A percentile compares a stretch with the other conserved stretches of the same genome.
These are phyloP conservation scores for Garra rufa DNA, from an alignment of 2,113 vertebrate genomes.

Conservation along the genomic window DNA sequence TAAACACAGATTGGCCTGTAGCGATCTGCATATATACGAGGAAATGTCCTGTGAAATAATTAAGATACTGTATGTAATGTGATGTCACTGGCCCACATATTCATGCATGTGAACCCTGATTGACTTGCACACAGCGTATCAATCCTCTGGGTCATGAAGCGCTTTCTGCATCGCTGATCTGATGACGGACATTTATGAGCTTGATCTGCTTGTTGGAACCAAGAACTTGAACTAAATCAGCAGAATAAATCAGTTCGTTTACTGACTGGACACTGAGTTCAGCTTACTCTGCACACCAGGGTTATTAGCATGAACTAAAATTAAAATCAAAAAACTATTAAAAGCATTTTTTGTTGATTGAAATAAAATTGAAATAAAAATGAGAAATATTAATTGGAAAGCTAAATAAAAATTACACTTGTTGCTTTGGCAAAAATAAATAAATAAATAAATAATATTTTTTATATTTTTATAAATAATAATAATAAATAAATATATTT, in stretches of 20 bases:
- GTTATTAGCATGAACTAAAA: not conserved
- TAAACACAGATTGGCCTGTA: not conserved
- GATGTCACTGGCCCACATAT: constrained; percentile 40
- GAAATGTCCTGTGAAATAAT: constrained; percentile 26
- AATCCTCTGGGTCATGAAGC: constrained; percentile 34
- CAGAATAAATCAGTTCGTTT: no score
- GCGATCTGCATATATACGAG: constrained; percentile 3
- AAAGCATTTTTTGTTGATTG: not conserved
- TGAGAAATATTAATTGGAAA: not conserved
- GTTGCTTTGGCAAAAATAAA: no score
- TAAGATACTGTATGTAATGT: constrained; percentile 27
- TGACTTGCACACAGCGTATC: constrained; percentile 44
- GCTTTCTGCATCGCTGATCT: constrained; percentile 31
- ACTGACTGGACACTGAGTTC: no score
- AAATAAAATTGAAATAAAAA: not conserved
- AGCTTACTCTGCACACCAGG: not conserved
- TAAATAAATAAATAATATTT: no score
- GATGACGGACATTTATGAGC: not conserved
- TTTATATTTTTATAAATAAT: no score
- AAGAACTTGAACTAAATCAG: no score
- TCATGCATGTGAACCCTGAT: constrained; percentile 32
- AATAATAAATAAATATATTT: no score
- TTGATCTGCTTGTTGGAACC: not conserved
- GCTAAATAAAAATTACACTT: not conserved
- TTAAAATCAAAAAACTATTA: no score